Evolutionary conservation across 2,888 invertebrate species (phyloP), one percentile per base, ranked within the genome.

Genomic region (Chelonus formosanus): DNA sequence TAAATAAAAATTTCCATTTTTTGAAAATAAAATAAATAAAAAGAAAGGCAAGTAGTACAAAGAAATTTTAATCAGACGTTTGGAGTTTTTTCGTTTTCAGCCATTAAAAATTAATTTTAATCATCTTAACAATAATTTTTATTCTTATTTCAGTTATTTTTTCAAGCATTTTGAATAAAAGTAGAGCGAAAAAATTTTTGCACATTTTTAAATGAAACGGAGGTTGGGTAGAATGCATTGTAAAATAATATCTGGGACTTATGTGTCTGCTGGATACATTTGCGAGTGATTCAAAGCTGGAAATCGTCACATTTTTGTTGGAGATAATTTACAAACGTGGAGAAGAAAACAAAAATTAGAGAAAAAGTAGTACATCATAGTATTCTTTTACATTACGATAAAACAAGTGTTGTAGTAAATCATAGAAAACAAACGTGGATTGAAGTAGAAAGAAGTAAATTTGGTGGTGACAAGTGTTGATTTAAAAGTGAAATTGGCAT

Each of bases 401-500:
- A 44, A 44, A n/a, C 20, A 20, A 20, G 20, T 20, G 20, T 20
- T 20, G 20, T 20, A 20, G 20, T 20, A 20, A 20, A 20, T 20
- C 20, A 20, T 20, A 20, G 20, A 20, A 20, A 20, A 20, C 20
- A 20, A 20, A 20, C 20, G 20, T 20, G 20, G 20, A 58, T 7
- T 47, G 43, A 20, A 20, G 35, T 32, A 59, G 48, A 60, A n/a
- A 60, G 31, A 32, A 10, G 34, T 10, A 20, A 48, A 58, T 48
- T 60, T 34, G 54, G 53, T 59, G 20, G 34, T 36, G 35, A 48
- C 10, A 53, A 40, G 48, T 59, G 59, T 59, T 59, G 40, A 59
- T 36, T 50, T 40, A 47, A 35, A n/a, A 59, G 61, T 53, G 53
- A 44, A 60, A 45, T 63, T 69, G 74, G 72, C 70, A 77, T 77